Conservation (phyloP, 2,797 vertebrate species). For the Gadopsis bispinosus region DNA sequence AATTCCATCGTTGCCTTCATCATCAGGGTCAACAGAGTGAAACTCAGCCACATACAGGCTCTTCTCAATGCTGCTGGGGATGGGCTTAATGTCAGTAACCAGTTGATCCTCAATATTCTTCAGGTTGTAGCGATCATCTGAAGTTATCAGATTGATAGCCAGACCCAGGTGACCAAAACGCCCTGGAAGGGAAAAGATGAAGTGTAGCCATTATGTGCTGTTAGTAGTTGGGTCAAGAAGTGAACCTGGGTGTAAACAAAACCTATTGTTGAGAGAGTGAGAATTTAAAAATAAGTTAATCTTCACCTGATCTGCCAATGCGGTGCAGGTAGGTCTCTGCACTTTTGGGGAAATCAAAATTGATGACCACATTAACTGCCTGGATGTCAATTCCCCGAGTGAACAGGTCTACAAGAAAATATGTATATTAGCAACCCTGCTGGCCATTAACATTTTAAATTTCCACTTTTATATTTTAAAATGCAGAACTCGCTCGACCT, state of each 20-base stretch:
- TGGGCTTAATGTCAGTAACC: conserved; percentile 85
- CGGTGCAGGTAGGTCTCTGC: conserved; percentile 87
- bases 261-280: background rate
- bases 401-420: conserved; percentile 66
- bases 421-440: background rate
- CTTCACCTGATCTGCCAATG: conserved; percentile 86
- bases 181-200: conserved; percentile 59
- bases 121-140: conserved; percentile 85
- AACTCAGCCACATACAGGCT: conserved; percentile 86
- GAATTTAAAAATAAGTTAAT: background rate
- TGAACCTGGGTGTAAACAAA: background rate
- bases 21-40: conserved; percentile 79
- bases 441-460: background rate
- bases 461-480: background rate
- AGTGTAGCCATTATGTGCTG: background rate
- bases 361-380: conserved; percentile 87
- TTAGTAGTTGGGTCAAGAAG: background rate
- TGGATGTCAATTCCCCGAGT: conserved; percentile 87
- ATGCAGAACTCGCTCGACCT: conserved; percentile 4
- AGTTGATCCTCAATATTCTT: conserved; percentile 85
- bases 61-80: conserved; percentile 84
- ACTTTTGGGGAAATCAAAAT: conserved; percentile 87
- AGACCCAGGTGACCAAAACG: conserved; percentile 85
- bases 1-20: conserved; percentile 18
- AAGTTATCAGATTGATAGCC: conserved; percentile 86